phyloP scores from a whole-genome alignment of 1,140 invertebrate genomes.

The Bombus picipes region DNA sequence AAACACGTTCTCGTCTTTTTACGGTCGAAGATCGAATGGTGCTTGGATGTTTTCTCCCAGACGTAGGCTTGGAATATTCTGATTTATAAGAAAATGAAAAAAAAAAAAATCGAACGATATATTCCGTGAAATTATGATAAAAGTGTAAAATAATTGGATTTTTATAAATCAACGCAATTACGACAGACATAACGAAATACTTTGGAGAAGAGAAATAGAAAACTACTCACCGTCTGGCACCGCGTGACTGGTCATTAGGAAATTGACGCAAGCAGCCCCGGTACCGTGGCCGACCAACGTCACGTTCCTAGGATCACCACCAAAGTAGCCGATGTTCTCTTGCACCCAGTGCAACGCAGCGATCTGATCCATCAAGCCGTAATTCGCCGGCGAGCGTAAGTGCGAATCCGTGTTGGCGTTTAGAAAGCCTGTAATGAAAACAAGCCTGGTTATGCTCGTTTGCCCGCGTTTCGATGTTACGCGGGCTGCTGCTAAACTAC shows the following conservation, averaged over 20 bases:
- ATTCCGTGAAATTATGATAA: neutral
- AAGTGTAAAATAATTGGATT: neutral
- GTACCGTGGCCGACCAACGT: constrained; percentile 97
- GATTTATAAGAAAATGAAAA: too few species aligned
- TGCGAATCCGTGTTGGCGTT: constrained; percentile 93
- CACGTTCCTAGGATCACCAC: constrained; percentile 96
- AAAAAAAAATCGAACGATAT: neutral
- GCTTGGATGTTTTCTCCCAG: too few species aligned
- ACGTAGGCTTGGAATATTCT: neutral
- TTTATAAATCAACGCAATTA: neutral
- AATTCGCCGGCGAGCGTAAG: constrained; percentile 93
- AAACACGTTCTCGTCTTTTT: neutral
- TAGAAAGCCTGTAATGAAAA: constrained; percentile 89
- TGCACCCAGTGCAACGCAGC: constrained; percentile 96
- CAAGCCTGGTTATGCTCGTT: constrained; percentile 58
- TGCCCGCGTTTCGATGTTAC: neutral
- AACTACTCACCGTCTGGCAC: constrained; percentile 92
- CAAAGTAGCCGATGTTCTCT: constrained; percentile 96
- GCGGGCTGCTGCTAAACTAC: constrained; percentile 20
- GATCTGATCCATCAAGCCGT: constrained; percentile 97
- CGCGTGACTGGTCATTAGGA: constrained; percentile 95
- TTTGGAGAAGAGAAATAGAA: neutral
- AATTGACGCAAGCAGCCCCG: constrained; percentile 97
- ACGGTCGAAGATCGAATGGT: neutral
- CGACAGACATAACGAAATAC: too few species aligned